Base-by-base conservation (phyloP, 2,888 invertebrate genomes). In the Drosophila hamatofila region DNA sequence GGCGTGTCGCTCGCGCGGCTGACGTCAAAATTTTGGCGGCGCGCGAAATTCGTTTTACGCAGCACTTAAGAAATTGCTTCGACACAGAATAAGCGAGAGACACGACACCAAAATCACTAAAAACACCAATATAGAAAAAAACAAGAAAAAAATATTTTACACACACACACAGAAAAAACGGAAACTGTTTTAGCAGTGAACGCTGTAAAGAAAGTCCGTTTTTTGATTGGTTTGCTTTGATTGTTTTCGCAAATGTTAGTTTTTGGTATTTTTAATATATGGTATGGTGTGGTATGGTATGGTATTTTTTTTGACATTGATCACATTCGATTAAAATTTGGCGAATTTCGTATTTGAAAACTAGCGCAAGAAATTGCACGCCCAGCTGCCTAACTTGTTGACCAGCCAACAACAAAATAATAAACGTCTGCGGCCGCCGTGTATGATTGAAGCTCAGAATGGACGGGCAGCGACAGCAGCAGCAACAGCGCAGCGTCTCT, bases 391-490 rank as follows among this genome's bases (percentile, higher is more conserved):
- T 72, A 75, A 72, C 80, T 75, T 78, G 73, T 76, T 76, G 65
- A 72, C 68, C 72, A 82, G 83, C 68, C 72, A 82, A 80, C 85
- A 82, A 82, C 83, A 82, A 85, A 80, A 85, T 79, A 78, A 74
- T 78, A 78, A 78, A 64, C 62, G 75, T 59, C 72, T 65, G 67
- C 56, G 64, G 44, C 63, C 57, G 61, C 62, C 74, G 72, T 54
- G 70, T 79, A 73, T 88, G 88, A 83, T 85, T 83, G 82, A 88
- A 82, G 88, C 83, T 85, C 85, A 72, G 72, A 65, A 76, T 76
- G 80, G 59, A 81, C 83, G 76, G 66, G 75, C 69, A 62, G 68
- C 39, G 11, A 9, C 41, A 18, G 4, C 18, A 8, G 41, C 70
- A 39, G 25, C 44, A n/a, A 8, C 56, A 27, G 35, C 55, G 35